Conservation (phyloP, 2,888 invertebrate species). For the Cryptus armator region DNA sequence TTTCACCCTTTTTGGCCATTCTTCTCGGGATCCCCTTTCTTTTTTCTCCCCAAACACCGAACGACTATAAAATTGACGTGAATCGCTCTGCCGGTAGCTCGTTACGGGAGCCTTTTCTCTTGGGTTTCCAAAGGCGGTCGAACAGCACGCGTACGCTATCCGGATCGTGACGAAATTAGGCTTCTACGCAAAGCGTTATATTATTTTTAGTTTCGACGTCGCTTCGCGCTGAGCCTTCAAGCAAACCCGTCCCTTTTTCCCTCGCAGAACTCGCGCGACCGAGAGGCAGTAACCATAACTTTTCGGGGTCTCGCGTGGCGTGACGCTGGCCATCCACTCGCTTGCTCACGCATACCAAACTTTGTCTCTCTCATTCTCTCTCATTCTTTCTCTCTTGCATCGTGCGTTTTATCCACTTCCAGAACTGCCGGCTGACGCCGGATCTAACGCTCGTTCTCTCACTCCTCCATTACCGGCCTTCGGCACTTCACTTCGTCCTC, state of each 20-base stretch:
- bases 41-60: slow-evolving; percentile 35
- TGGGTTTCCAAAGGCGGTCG: slow-evolving; percentile 25
- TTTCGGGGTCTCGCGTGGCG: slow-evolving; percentile 80
- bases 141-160: slow-evolving; percentile 60
- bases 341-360: slow-evolving; percentile 80
- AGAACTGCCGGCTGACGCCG: background rate
- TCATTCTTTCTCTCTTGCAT: slow-evolving; percentile 23
- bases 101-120: slow-evolving; percentile 46
- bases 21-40: slow-evolving; percentile 13
- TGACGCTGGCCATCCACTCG: slow-evolving; percentile 82
- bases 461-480: slow-evolving; percentile 34
- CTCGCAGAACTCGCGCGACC: slow-evolving; percentile 50
- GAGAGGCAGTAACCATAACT: slow-evolving; percentile 82
- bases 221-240: slow-evolving; percentile 67
- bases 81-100: slow-evolving; percentile 26
- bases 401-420: slow-evolving; percentile 54
- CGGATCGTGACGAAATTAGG: slow-evolving; percentile 80
- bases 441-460: slow-evolving; percentile 49
- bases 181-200: slow-evolving; percentile 79
- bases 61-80: slow-evolving; percentile 53
- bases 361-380: slow-evolving; percentile 19
- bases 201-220: slow-evolving; percentile 80
- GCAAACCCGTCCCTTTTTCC: slow-evolving; percentile 74
- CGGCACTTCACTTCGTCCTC: slow-evolving; percentile 46
- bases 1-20: slow-evolving; percentile 14